These are phyloP conservation scores for Brachionus koreanus DNA, from an alignment of 1,140 invertebrate species.

Conservation along the genomic window DNA sequence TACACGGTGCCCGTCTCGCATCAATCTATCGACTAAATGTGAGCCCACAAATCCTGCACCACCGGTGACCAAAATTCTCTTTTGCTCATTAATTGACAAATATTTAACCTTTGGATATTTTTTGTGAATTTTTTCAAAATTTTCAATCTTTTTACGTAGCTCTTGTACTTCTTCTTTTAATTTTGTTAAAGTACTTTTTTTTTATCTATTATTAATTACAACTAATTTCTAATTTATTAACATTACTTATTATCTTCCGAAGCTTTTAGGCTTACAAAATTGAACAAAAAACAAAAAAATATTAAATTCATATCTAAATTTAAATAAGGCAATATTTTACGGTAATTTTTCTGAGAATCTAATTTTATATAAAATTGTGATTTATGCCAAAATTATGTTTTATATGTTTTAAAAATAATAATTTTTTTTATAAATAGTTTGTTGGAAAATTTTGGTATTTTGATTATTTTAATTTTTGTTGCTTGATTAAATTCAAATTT, in stretches of 20 bases:
- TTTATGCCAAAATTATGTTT: too few relatives aligned
- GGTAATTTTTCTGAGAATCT: too few relatives aligned
- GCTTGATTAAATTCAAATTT: too few relatives aligned
- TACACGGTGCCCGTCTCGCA: constrained; percentile 94
- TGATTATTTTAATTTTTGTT: too few relatives aligned
- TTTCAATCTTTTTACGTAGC: neutral
- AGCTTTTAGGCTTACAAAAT: neutral
- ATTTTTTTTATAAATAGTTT: too few relatives aligned
- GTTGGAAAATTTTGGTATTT: too few relatives aligned
- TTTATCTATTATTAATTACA: neutral
- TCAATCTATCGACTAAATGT: constrained; percentile 88
- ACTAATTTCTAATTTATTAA: neutral
- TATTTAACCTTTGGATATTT: constrained; percentile 33
- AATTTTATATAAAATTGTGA: too few relatives aligned
- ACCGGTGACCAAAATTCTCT: constrained; percentile 87
- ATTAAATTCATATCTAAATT: neutral
- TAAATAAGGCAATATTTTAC: neutral
- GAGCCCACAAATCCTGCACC: constrained; percentile 99
- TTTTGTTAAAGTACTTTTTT: neutral
- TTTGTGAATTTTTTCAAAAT: constrained; percentile 20
- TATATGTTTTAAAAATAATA: too few relatives aligned
- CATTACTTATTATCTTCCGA: neutral
- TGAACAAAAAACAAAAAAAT: neutral
- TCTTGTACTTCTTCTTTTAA: neutral
- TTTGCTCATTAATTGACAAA: constrained; percentile 63